Percentiles rank a stretch among this genome's conserved stretches.
Evolutionary conservation across 1,140 invertebrate genomes (phyloP).

Genomic region (Camponotus pennsylvanicus): DNA sequence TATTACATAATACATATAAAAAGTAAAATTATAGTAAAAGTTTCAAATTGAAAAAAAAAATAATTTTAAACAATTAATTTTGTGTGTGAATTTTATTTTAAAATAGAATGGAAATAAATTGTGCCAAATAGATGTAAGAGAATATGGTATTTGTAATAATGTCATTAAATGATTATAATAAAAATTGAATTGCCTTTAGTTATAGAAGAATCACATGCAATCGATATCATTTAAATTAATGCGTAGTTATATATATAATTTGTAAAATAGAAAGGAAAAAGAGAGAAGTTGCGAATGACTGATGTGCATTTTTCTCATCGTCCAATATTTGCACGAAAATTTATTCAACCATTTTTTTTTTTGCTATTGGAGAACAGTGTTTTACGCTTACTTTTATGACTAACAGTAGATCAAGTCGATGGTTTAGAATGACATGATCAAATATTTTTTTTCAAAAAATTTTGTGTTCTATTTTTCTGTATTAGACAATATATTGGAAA

Average conservation of each 20-base stretch:
- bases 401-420: background rate
- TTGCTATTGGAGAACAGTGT: background rate
- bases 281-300: background rate
- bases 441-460: constrained; percentile 26
- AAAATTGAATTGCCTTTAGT: background rate
- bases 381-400: constrained; percentile 9
- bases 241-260: background rate
- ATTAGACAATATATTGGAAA: constrained; percentile 18
- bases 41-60: background rate
- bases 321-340: constrained; percentile 34
- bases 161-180: constrained; percentile 1
- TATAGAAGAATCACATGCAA: background rate
- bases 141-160: background rate
- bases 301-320: constrained; percentile 1
- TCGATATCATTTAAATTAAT: background rate
- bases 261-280: background rate
- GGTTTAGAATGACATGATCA: background rate
- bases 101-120: background rate
- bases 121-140: too few species aligned
- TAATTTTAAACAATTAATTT: background rate
- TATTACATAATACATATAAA: background rate
- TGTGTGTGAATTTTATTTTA: background rate
- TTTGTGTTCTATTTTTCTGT: background rate
- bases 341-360: constrained; percentile 23
- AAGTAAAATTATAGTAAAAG: background rate